Evolutionary conservation across 2,797 vertebrate species (phyloP).

Genomic region (Sebastes iracundus): DNA sequence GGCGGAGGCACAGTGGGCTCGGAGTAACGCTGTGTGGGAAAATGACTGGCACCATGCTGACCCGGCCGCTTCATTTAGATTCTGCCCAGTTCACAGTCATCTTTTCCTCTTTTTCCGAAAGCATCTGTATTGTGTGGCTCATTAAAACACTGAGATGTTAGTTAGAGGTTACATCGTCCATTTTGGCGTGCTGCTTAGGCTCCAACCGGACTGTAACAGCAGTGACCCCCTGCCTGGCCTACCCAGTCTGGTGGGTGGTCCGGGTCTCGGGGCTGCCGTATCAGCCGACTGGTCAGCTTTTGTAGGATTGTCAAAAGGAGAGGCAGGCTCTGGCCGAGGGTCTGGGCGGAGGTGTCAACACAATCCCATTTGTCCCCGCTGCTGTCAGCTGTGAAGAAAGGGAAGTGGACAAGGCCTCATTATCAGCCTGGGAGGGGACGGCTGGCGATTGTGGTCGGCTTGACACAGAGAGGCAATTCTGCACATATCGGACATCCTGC

Average conservation of each 20-base stretch:
- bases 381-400: slow-evolving; percentile 79
- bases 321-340: slow-evolving; percentile 52
- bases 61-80: slow-evolving; percentile 45
- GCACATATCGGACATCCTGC: slow-evolving; percentile 74
- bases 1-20: slow-evolving; percentile 26
- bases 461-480: slow-evolving; percentile 63
- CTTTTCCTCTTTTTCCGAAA: background rate
- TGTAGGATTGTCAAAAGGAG: slow-evolving; percentile 73
- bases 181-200: slow-evolving; percentile 21
- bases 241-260: slow-evolving; percentile 75
- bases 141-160: slow-evolving; percentile 1
- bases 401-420: slow-evolving; percentile 70
- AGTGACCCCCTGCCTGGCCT: slow-evolving; percentile 33
- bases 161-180: slow-evolving; percentile 15
- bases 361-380: slow-evolving; percentile 75
- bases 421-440: slow-evolving; percentile 60
- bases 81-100: slow-evolving; percentile 15
- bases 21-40: slow-evolving; percentile 61
- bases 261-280: slow-evolving; percentile 39
- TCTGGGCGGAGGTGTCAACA: slow-evolving; percentile 68
- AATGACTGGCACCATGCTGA: slow-evolving; percentile 49
- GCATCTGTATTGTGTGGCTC: background rate
- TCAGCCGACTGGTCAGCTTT: slow-evolving; percentile 73
- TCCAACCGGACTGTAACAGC: slow-evolving; percentile 51
- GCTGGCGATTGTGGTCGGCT: slow-evolving; percentile 46